Conservation (phyloP, 2,797 vertebrate species). For the Tenualosa ilisha region DNA sequence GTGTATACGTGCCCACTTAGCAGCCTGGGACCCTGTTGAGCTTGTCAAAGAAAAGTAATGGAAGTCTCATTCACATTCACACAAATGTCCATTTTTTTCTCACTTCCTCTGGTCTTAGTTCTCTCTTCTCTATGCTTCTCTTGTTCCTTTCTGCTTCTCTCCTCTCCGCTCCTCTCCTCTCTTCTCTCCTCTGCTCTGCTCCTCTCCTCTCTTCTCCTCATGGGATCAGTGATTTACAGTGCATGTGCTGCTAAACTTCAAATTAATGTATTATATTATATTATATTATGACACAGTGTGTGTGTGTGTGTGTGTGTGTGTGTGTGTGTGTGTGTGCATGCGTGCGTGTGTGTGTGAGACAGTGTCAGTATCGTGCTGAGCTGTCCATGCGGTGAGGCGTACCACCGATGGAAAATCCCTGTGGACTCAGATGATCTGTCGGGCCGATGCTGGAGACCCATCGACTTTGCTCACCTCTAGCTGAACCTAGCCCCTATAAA, state of each 20-base stretch:
- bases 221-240: too few relatives aligned
- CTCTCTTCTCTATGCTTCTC: not conserved
- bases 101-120: not conserved
- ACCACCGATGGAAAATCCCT: not conserved
- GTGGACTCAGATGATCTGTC: not conserved
- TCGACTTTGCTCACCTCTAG: not conserved
- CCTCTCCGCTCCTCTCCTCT: not conserved
- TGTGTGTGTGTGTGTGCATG: not conserved
- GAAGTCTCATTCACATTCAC: too few relatives aligned
- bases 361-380: not conserved
- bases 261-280: not conserved
- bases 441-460: not conserved
- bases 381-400: not conserved
- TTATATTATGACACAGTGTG: not conserved
- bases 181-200: too few relatives aligned
- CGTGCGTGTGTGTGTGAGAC: not conserved
- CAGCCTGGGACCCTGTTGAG: too few relatives aligned
- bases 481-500: not conserved
- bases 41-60: too few relatives aligned
- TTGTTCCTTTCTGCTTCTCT: not conserved
- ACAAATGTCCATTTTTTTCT: not conserved
- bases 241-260: too few relatives aligned
- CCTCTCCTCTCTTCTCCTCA: not conserved
- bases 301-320: not conserved
- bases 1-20: too few relatives aligned